phyloP scores from a whole-genome alignment of 2,113 vertebrate genomes.

The Lasiurus cinereus region DNA sequence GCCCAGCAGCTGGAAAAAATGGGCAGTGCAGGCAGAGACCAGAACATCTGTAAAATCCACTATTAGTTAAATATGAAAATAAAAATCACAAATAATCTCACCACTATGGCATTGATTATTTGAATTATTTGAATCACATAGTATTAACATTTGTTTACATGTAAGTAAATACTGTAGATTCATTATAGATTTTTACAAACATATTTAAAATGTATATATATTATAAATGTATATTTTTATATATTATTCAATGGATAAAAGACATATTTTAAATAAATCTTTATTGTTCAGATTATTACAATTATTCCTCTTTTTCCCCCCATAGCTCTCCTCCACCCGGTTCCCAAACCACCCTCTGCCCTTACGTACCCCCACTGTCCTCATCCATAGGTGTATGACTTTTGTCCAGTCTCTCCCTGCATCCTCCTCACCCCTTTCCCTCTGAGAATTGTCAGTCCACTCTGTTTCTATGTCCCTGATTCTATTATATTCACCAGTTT shows the following conservation, averaged over 20 bases:
- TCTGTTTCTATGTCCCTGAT: too few relatives aligned
- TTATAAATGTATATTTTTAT: neutral
- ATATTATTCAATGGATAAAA: neutral
- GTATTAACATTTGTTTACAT: neutral
- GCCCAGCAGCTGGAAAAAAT: neutral
- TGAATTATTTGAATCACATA: neutral
- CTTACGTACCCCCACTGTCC: too few relatives aligned
- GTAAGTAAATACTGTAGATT: neutral
- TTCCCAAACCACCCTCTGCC: too few relatives aligned
- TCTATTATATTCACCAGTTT: too few relatives aligned
- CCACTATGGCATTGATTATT: neutral
- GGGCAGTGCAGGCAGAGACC: neutral
- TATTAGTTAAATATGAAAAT: conserved; percentile 18
- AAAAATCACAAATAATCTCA: conserved; percentile 20
- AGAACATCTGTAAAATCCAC: neutral
- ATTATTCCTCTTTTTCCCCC: too few relatives aligned
- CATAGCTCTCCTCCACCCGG: too few relatives aligned
- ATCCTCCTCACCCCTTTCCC: too few relatives aligned
- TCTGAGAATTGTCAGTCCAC: too few relatives aligned
- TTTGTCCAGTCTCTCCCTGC: too few relatives aligned
- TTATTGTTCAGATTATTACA: too few relatives aligned
- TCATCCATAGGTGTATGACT: too few relatives aligned
- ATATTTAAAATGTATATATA: neutral
- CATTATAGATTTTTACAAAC: neutral
- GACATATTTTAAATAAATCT: neutral